These are phyloP conservation scores for Zygothrica quintamaculata DNA, from an alignment of 2,888 invertebrate species.

Conservation along the genomic window DNA sequence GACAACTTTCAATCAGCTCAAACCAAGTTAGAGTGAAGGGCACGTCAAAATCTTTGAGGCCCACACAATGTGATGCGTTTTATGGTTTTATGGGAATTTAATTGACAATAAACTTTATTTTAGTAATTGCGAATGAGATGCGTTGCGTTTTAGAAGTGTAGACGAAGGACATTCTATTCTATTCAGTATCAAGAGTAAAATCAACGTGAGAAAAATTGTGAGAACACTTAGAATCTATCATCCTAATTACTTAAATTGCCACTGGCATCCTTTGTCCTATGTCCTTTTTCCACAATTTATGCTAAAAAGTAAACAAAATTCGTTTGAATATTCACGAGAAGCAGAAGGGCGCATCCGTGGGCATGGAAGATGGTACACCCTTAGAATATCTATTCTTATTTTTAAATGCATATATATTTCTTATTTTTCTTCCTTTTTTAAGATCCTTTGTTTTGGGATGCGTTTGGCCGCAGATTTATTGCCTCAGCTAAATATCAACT, in stretches of 20 bases:
- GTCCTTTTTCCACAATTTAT: slow-evolving; percentile 36
- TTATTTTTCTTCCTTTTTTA: slow-evolving; percentile 51
- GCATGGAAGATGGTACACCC: slow-evolving; percentile 30
- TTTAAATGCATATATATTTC: slow-evolving; percentile 49
- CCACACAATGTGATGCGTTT: slow-evolving; percentile 10
- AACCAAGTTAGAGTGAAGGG: slow-evolving; percentile 1
- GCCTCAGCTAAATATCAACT: slow-evolving; percentile 39
- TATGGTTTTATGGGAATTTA: slow-evolving; percentile 46
- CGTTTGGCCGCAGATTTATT: slow-evolving; percentile 75
- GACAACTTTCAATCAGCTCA: slow-evolving; percentile 43
- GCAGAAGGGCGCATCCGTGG: slow-evolving; percentile 16
- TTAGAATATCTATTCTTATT: slow-evolving; percentile 18
- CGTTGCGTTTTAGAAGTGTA: not conserved
- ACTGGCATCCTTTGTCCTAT: slow-evolving; percentile 25
- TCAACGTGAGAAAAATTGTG: slow-evolving; percentile 37
- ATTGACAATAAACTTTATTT: slow-evolving; percentile 25
- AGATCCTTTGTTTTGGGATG: slow-evolving; percentile 53
- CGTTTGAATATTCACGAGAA: slow-evolving; percentile 40
- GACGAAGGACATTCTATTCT: not conserved
- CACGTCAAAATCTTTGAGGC: slow-evolving; percentile 17
- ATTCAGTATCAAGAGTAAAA: not conserved
- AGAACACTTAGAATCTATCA: slow-evolving; percentile 15
- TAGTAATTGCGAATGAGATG: not conserved
- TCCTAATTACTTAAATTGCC: slow-evolving; percentile 51
- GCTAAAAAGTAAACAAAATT: slow-evolving; percentile 43